Conservation (phyloP, 2,888 invertebrate genomes). For the Eulithis testata region DNA sequence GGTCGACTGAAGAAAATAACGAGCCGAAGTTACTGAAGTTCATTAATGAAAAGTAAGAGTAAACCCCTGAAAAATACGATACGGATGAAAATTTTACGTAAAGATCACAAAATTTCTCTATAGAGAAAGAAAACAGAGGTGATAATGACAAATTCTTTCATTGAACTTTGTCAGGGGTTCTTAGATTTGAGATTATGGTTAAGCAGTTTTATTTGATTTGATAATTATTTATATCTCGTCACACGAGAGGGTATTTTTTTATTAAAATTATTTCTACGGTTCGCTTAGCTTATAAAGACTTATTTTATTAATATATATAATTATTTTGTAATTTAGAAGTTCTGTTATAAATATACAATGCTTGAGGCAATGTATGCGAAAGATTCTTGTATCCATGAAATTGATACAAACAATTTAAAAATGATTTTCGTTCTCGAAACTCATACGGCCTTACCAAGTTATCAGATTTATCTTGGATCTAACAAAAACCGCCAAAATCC, state of each 20-base stretch:
- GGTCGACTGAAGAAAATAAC: constrained; percentile 69
- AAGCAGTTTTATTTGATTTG: constrained; percentile 48
- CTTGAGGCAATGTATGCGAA: constrained; percentile 45
- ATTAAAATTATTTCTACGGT: constrained; percentile 53
- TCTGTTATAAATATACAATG: constrained; percentile 20
- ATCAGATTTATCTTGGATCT: too few species aligned
- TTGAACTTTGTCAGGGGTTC: constrained; percentile 2
- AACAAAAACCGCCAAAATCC: too few species aligned
- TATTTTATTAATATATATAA: constrained; percentile 27
- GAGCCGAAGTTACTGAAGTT: constrained; percentile 69
- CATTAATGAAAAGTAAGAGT: constrained; percentile 56
- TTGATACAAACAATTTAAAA: constrained; percentile 1
- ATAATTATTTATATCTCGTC: constrained; percentile 56
- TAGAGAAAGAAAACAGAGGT: not conserved
- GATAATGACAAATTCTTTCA: not conserved
- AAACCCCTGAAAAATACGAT: not conserved
- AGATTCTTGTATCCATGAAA: constrained; percentile 31
- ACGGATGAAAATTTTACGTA: not conserved
- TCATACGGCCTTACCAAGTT: too few species aligned
- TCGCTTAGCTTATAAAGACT: constrained; percentile 58
- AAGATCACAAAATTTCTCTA: not conserved
- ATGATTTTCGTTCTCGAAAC: too few species aligned
- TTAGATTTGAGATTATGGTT: constrained; percentile 25
- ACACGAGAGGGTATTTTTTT: constrained; percentile 61
- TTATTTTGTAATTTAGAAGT: not conserved